Base-by-base conservation (phyloP, 2,113 vertebrate species). In the Sakesphorus luctuosus region DNA sequence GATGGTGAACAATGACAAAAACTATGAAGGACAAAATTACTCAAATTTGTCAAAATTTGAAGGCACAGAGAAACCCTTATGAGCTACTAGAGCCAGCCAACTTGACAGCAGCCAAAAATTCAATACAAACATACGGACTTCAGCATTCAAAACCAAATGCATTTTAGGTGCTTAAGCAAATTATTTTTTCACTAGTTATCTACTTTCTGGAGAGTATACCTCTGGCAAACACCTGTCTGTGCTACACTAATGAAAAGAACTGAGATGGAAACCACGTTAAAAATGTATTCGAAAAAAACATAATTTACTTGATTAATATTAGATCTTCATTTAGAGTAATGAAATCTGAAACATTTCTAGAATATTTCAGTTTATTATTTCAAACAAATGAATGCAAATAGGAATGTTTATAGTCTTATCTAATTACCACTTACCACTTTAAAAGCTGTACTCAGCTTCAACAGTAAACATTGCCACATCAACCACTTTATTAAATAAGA, bases 1-100 rank as follows among this genome's bases (percentile, higher is more conserved):
- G 75, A 93, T 28, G 20, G 31, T 75, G 73, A 96, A 66, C 73
- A 91, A 93, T 47, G 49, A 87, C 53, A 94, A 82, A 89, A 94
- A 85, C 38, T 83, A 93, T 29, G 26, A 89, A 80, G 62, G n/a
- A 96, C 46, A 86, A 90, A 86, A 90, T 77, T 83, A 72, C 14
- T 77, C 62, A 77, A 67, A 87, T 74, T 80, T 44, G 35, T 88
- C 59, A 77, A 89, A 94, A 93, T 31, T 49, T 58, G 72, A 82
- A 96, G 63, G 29, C 23, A 68, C 33, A 67, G 61, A 87, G 80
- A 85, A 94, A 77, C 10, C 13, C 35, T 73, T 43, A 58, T 11
- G 26, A 87, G 35, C 43, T 44, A 62, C 46, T 1, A 89, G 46
- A 89, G 62, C 12, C 28, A 84, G 35, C 38, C 52, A 88, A 80